Base-by-base conservation (phyloP, 2,797 vertebrate species). In the Sternotherus odoratus region DNA sequence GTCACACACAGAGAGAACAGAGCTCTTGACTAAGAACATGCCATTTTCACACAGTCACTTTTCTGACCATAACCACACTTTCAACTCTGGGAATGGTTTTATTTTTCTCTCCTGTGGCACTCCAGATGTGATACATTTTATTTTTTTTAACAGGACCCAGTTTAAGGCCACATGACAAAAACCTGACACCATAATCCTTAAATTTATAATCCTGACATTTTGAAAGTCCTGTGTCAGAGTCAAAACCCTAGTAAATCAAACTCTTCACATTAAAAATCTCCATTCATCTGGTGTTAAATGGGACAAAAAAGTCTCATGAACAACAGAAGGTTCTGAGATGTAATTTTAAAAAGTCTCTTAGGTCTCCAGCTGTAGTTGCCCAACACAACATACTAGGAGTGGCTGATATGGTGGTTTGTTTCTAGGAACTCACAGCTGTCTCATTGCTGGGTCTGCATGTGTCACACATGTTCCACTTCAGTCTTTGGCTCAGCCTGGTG, bases 21-120 rank as follows among this genome's bases (percentile, higher is more conserved):
- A 91, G 90, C 92, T 88, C 81, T 96, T 92, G 94, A 95, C 86
- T 91, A 91, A 95, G 92, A 90, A 95, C 86, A 96, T 93, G 91
- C 85, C 81, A 36, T 95, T 82, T 96, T 89, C 93, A 90, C 83
- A 57, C 53, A 95, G 92, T 95, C 78, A 86, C 60, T 96, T 95
- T 92, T 95, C 93, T 93, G 90, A 80, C 90, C 74, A 21, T 78
- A 95, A 95, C 93, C 86, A 36, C 91, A 86, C 87, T 94, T 94
- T 23, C 57, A 79, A 81, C 77, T 93, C 82, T 84, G 94, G 90
- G 86, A 91, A 88, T 36, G 57, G 83, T 60, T 95, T 78, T 94
- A 66, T 82, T 96, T 95, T 92, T 63, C 77, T 95, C 69, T 57
- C 60, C 69, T 74, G 48, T 82, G 83, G 87, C 63, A 94, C 24